Conservation (phyloP, 2,888 invertebrate species). For the Aspidiotus rigidus region DNA sequence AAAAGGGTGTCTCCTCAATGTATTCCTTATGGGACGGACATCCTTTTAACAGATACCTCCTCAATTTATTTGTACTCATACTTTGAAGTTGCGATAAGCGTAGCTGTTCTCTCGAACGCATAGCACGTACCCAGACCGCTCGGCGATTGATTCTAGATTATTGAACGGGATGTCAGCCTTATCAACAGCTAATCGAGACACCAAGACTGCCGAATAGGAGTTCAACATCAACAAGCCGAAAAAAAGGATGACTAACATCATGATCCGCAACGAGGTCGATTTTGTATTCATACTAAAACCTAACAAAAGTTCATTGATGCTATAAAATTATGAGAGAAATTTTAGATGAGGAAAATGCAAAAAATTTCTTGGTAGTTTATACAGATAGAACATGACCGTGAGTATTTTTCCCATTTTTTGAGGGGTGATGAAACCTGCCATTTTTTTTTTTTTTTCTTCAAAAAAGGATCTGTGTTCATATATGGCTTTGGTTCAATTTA, state of each 20-base stretch:
- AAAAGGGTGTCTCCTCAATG: too few relatives aligned
- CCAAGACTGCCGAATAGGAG: slow-evolving; percentile 36
- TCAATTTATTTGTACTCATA: slow-evolving; percentile 8
- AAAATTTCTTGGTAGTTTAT: too few relatives aligned
- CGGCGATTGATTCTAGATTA: slow-evolving; percentile 34
- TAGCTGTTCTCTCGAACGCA: slow-evolving; percentile 35
- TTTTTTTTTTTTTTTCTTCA: too few relatives aligned
- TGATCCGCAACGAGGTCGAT: slow-evolving; percentile 31
- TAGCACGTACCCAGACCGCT: slow-evolving; percentile 28
- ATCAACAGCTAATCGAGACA: slow-evolving; percentile 36
- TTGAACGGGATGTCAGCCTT: slow-evolving; percentile 33
- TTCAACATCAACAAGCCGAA: slow-evolving; percentile 36
- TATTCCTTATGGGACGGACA: too few relatives aligned
- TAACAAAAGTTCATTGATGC: neutral
- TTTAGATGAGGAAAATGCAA: too few relatives aligned
- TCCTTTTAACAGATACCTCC: neutral
- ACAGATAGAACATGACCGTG: too few relatives aligned
- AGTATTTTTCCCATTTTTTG: too few relatives aligned
- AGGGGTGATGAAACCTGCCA: too few relatives aligned
- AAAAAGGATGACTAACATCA: slow-evolving; percentile 34
- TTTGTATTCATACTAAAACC: slow-evolving; percentile 24
- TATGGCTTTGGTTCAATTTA: too few relatives aligned
- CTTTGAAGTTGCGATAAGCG: slow-evolving; percentile 35
- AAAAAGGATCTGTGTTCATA: too few relatives aligned
- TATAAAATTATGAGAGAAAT: too few relatives aligned